A percentile compares a stretch with the other conserved stretches of the same genome.
Evolutionary conservation across 2,113 vertebrate genomes (phyloP).

Genomic region (Serilophus lunatus): DNA sequence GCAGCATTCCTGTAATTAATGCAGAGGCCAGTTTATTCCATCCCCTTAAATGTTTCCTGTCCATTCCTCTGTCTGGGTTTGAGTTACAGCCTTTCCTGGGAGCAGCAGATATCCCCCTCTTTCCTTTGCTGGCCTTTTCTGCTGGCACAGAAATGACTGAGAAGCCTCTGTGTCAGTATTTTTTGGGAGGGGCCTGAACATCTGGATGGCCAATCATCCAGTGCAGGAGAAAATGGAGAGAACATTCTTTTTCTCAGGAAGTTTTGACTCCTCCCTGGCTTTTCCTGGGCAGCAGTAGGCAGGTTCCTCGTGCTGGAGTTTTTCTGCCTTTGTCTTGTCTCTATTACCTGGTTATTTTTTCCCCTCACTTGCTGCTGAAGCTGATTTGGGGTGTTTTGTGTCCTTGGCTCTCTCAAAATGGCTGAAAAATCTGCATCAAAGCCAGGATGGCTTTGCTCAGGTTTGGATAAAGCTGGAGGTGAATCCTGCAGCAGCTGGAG

Average conservation of each 20-base stretch:
- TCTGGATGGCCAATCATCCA: background rate
- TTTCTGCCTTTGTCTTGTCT: background rate
- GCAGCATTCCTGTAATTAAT: background rate
- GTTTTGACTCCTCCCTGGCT: background rate
- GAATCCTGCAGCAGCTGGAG: background rate
- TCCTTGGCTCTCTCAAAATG: background rate
- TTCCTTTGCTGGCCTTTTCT: background rate
- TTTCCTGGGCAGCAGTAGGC: background rate
- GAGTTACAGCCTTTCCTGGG: background rate
- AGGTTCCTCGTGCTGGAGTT: background rate
- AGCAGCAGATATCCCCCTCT: background rate
- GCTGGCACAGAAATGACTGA: background rate
- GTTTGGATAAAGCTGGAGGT: background rate
- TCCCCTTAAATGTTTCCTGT: conserved; percentile 19
- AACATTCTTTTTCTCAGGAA: background rate
- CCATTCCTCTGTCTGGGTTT: background rate
- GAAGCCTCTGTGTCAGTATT: background rate
- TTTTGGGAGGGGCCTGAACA: no score
- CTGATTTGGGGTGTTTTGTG: background rate
- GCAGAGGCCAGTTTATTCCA: background rate
- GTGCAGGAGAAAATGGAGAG: background rate
- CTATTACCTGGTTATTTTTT: background rate
- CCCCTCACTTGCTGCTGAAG: background rate
- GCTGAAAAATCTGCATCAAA: background rate
- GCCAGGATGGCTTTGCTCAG: background rate